Evolutionary conservation across 2,797 vertebrate genomes (phyloP).

Genomic region (Dermochelys coriacea): DNA sequence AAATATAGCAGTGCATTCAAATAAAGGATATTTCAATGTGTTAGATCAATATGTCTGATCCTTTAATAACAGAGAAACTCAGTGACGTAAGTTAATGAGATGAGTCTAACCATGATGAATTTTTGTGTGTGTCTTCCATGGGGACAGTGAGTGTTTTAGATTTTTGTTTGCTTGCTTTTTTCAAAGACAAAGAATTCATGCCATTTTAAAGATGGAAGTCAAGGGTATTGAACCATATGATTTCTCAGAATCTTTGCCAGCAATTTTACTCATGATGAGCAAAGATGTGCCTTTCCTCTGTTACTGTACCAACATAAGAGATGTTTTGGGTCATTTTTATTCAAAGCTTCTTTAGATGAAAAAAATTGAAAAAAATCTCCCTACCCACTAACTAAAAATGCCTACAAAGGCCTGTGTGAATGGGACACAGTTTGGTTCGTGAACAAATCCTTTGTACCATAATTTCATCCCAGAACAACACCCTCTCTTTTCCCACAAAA

Average conservation of each 20-base stretch:
- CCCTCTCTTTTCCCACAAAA: not conserved
- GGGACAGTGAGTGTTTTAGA: not conserved
- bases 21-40: not conserved
- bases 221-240: not conserved
- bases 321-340: not conserved
- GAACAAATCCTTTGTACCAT: not conserved
- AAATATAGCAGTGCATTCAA: not conserved
- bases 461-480: not conserved
- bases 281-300: fast-evolving
- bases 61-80: not conserved
- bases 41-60: not conserved
- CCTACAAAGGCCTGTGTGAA: fast-evolving
- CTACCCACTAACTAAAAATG: not conserved
- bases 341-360: not conserved
- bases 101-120: not conserved
- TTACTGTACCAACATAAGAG: constrained; percentile 16
- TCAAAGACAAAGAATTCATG: not conserved
- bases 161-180: constrained; percentile 3
- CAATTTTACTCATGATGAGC: not conserved
- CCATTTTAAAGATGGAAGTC: not conserved
- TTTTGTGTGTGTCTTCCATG: not conserved
- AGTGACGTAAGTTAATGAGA: not conserved
- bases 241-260: constrained; percentile 11
- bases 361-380: not conserved
- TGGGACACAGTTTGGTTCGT: not conserved